These are phyloP conservation scores for Apostichopus californicus DNA, from an alignment of 35 echinoderm and acorn worm genomes.

Conservation along the genomic window DNA sequence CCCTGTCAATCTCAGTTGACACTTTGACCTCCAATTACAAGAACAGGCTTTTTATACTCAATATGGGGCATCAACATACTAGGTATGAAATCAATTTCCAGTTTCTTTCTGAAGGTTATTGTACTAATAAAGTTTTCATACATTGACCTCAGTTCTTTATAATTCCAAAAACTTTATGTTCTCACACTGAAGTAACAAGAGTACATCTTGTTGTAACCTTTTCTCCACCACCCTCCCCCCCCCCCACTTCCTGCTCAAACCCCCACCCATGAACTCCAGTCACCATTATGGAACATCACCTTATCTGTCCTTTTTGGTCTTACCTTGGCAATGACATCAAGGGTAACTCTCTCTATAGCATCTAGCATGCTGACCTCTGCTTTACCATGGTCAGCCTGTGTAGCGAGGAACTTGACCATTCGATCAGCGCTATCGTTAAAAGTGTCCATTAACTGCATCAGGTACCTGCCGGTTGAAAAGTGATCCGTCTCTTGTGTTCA, in stretches of 20 bases:
- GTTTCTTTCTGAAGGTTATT: too few species aligned
- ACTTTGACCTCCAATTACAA: neutral
- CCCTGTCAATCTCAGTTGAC: too few species aligned
- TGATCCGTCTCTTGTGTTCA: too few species aligned
- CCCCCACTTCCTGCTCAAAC: neutral
- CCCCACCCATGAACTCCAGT: too few species aligned
- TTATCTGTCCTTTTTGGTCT: neutral
- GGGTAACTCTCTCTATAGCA: conserved; percentile 39
- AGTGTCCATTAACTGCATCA: conserved; percentile 42
- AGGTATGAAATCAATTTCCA: too few species aligned
- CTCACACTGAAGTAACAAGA: neutral
- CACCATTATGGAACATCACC: too few species aligned
- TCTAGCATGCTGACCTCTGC: conserved; percentile 46
- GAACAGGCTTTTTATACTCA: neutral
- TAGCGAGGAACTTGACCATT: neutral
- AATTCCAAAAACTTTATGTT: too few species aligned
- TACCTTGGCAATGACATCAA: conserved; percentile 68
- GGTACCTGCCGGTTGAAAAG: conserved; percentile 4
- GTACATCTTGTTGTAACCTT: too few species aligned
- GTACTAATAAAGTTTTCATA: too few species aligned
- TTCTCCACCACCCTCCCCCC: too few species aligned
- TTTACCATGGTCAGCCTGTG: conserved; percentile 31
- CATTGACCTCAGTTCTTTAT: too few species aligned
- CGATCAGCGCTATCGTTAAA: conserved; percentile 52
- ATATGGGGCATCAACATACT: neutral